These are phyloP conservation scores for Wiebesia pumilae DNA, from an alignment of 1,140 invertebrate species.

Conservation along the genomic window DNA sequence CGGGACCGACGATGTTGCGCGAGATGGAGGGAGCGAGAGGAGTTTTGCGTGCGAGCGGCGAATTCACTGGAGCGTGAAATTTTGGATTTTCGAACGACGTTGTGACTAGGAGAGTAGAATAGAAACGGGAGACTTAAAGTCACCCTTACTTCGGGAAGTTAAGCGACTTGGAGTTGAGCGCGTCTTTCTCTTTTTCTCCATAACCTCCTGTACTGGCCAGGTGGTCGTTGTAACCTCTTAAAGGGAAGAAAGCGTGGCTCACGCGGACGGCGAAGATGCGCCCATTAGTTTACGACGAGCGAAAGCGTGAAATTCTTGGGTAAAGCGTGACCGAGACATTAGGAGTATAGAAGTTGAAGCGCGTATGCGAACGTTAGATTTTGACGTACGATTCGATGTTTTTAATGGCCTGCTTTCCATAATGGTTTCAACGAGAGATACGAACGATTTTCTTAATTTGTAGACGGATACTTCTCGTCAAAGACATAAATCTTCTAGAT, in stretches of 20 bases:
- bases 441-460: background rate
- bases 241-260: background rate
- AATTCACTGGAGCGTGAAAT: conserved; percentile 49
- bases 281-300: background rate
- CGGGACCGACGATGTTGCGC: background rate
- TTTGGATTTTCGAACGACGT: conserved; percentile 51
- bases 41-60: background rate
- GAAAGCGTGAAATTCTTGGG: conserved; percentile 54
- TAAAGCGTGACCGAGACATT: conserved; percentile 58
- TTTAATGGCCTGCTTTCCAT: conserved; percentile 18
- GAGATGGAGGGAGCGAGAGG: background rate
- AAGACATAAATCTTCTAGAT: conserved; percentile 50
- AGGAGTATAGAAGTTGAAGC: conserved; percentile 53
- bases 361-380: background rate
- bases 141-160: conserved; percentile 21
- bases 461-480: background rate
- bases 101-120: conserved; percentile 52
- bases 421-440: background rate
- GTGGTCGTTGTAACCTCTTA: conserved; percentile 9
- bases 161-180: background rate
- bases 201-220: background rate
- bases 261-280: background rate
- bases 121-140: background rate
- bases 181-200: background rate
- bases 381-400: background rate